These are phyloP conservation scores for Stenchaetothrips biformis DNA, from an alignment of 2,888 invertebrate genomes.

Conservation along the genomic window DNA sequence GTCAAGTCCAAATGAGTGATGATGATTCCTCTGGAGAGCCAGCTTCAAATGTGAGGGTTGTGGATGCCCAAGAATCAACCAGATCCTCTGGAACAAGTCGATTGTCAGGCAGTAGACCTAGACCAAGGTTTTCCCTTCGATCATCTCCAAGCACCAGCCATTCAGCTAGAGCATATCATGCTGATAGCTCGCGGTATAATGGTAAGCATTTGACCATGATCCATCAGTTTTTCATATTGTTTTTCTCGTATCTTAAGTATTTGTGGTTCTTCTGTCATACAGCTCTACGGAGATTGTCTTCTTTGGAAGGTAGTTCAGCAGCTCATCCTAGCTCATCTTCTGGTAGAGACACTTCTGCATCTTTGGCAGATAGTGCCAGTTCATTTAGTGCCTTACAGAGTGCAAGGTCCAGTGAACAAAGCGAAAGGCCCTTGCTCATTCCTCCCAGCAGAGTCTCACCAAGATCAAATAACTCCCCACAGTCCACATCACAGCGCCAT, in stretches of 20 bases:
- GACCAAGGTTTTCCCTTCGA: not conserved
- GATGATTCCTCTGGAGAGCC: conserved; percentile 13
- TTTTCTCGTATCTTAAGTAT: too few relatives aligned
- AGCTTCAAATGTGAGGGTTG: conserved; percentile 3
- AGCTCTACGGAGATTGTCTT: not conserved
- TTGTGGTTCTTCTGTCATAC: not conserved
- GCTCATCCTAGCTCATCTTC: not conserved
- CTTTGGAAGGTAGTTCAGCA: not conserved
- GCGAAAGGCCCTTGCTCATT: too few relatives aligned
- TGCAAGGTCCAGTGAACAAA: not conserved
- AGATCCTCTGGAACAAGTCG: not conserved
- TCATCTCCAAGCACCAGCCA: not conserved
- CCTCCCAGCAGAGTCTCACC: too few relatives aligned
- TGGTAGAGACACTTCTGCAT: not conserved
- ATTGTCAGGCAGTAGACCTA: not conserved
- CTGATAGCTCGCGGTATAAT: not conserved
- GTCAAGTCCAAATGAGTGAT: conserved; percentile 14
- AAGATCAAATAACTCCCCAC: too few relatives aligned
- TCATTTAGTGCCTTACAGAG: not conserved
- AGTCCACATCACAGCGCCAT: too few relatives aligned
- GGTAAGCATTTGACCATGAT: not conserved
- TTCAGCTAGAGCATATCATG: not conserved
- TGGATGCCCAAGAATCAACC: not conserved
- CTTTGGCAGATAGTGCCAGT: not conserved
- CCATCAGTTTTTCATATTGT: too few relatives aligned